These are phyloP conservation scores for Notamacropus eugenii DNA, from an alignment of 2,797 vertebrate species.

Conservation along the genomic window DNA sequence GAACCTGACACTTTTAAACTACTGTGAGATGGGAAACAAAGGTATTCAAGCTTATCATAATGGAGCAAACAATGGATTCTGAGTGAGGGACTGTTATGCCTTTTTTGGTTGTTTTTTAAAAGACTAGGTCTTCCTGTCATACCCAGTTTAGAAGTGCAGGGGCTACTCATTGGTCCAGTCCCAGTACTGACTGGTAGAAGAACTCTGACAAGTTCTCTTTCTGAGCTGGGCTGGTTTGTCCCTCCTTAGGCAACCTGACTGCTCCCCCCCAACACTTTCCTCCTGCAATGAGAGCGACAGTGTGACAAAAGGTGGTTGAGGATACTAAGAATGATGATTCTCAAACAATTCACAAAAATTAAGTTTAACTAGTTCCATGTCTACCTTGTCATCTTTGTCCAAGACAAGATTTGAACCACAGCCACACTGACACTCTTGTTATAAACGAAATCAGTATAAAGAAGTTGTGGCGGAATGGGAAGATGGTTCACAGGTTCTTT, in stretches of 20 bases:
- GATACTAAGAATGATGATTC: neutral
- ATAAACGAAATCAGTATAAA: neutral
- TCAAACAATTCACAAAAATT: neutral
- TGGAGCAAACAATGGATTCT: neutral
- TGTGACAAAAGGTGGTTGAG: neutral
- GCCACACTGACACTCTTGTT: neutral
- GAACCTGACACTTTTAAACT: neutral
- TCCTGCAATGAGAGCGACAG: neutral
- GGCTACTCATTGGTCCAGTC: neutral
- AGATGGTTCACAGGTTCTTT: neutral
- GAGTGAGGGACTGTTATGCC: neutral
- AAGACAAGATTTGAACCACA: neutral
- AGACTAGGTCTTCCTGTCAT: neutral
- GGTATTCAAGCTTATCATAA: neutral
- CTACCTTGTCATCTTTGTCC: neutral
- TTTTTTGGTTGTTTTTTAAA: neutral
- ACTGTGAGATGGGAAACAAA: neutral
- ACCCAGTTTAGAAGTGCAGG: neutral
- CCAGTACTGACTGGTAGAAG: neutral
- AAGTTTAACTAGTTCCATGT: neutral
- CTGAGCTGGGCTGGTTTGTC: neutral
- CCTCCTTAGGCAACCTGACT: neutral
- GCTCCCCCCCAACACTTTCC: neutral
- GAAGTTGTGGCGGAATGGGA: neutral
- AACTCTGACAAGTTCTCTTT: neutral